Evolutionary conservation across 2,888 invertebrate genomes (phyloP), one percentile per base, ranked within the genome.

Genomic region (Calephelis perditalis): DNA sequence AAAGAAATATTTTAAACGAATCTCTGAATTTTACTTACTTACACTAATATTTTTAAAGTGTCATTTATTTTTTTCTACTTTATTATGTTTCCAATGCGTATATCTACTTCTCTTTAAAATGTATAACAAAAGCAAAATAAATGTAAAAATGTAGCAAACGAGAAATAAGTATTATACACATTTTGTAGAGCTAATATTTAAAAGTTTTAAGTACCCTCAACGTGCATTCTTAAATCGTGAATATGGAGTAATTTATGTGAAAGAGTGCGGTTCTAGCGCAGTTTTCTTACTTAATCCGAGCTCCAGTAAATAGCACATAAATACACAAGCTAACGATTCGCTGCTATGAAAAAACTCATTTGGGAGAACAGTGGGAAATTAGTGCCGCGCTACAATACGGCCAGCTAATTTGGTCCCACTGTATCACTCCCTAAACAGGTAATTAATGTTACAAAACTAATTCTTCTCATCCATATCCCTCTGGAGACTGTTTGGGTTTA

Each of bases 401-500:
- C 60, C 36, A 62, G 66, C 64, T 66, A 66, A 66, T 67, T 66
- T 61, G 58, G 63, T 61, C 63, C 62, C 35, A 61, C 60, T 63
- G 67, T 69, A 64, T 68, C 69, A 65, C 63, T 63, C 67, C 65
- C 65, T 65, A 66, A 68, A 67, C 66, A 65, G 62, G 61, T 67
- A 66, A 66, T 68, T 68, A 69, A 65, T 63, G 58, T 62, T 63
- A 54, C 60, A 61, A 59, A 35, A 60, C 58, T 65, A 65, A 67
- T 65, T 60, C 59, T 61, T 60, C 57, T 54, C 59, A 15, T 61
- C 62, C 63, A 63, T 61, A 66, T 65, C 65, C 63, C 66, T 65
- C 62, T 59, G 35, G 62, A 59, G 65, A 60, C 12, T 49, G 58
- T 64, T 52, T 65, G 44, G 49, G 57, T 63, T 62, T 64, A 60